Percentiles rank a stretch among this genome's conserved stretches.
phyloP scores from a whole-genome alignment of 2,888 invertebrate genomes.

The Sycophila texana region DNA sequence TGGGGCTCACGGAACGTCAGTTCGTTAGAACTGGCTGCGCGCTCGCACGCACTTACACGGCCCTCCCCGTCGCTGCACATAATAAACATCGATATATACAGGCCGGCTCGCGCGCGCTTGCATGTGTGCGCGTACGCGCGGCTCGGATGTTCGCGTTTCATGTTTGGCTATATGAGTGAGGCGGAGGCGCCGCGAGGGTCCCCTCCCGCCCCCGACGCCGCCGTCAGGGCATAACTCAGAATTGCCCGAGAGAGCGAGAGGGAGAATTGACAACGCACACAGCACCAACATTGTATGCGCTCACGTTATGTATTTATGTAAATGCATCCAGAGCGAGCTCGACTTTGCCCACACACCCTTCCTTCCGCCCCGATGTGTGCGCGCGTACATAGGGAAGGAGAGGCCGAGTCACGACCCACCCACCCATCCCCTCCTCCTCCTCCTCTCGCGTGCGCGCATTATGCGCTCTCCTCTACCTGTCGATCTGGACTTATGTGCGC shows the following conservation, averaged over 20 bases:
- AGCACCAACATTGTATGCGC: slow-evolving; percentile 75
- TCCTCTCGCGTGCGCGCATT: slow-evolving; percentile 7
- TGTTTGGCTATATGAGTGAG: slow-evolving; percentile 50
- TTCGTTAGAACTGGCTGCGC: slow-evolving; percentile 29
- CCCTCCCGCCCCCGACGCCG: slow-evolving; percentile 59
- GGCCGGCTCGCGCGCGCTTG: slow-evolving; percentile 10
- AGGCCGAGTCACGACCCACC: slow-evolving; percentile 14
- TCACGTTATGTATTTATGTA: slow-evolving; percentile 76
- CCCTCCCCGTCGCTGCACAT: slow-evolving; percentile 27
- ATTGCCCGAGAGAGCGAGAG: slow-evolving; percentile 64
- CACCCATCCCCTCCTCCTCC: slow-evolving; percentile 24
- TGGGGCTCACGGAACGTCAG: slow-evolving; percentile 13
- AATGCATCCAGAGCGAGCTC: slow-evolving; percentile 67
- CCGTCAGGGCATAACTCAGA: slow-evolving; percentile 74
- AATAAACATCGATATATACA: slow-evolving; percentile 56
- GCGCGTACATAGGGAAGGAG: background rate
- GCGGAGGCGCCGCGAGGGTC: slow-evolving; percentile 62
- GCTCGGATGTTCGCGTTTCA: slow-evolving; percentile 49
- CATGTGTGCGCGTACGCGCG: background rate
- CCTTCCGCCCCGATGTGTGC: background rate
- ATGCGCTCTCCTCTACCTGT: slow-evolving; percentile 41
- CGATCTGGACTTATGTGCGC: slow-evolving; percentile 41
- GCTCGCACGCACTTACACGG: slow-evolving; percentile 15
- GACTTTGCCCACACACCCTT: slow-evolving; percentile 57
- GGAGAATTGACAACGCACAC: slow-evolving; percentile 74